Evolutionary conservation across 2,888 invertebrate genomes (phyloP).

Genomic region (Monochamus alternatus): DNA sequence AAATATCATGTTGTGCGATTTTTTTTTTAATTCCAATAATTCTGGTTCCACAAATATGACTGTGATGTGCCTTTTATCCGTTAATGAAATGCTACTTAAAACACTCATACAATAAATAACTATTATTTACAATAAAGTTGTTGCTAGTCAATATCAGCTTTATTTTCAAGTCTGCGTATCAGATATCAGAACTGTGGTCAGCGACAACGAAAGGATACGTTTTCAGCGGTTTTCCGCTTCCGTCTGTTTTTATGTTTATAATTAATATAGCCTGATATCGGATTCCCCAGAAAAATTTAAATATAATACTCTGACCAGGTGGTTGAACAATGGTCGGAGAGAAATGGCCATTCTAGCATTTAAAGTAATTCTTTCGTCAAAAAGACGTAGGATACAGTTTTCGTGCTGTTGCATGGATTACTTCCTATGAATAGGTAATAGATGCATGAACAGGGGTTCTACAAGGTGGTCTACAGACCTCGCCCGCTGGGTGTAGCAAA

Average conservation of each 20-base stretch:
- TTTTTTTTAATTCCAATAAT: too few species aligned
- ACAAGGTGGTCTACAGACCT: conserved; percentile 57
- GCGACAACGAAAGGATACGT: conserved; percentile 55
- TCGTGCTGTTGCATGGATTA: conserved; percentile 21
- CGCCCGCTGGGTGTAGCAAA: conserved; percentile 56
- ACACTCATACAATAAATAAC: too few species aligned
- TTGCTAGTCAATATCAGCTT: neutral
- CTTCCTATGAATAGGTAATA: conserved; percentile 29
- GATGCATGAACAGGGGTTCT: conserved; percentile 31
- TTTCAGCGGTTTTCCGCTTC: conserved; percentile 67
- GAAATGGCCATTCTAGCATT: conserved; percentile 12
- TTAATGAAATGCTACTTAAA: too few species aligned
- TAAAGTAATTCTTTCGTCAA: conserved; percentile 17
- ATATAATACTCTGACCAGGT: conserved; percentile 32
- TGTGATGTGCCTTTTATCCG: too few species aligned
- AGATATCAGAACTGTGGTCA: conserved; percentile 44
- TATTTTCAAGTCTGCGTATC: conserved; percentile 31
- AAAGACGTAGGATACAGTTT: conserved; percentile 9
- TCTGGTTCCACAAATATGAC: too few species aligned
- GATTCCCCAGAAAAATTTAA: conserved; percentile 42
- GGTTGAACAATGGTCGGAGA: conserved; percentile 18
- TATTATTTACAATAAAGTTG: too few species aligned
- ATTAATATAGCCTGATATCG: conserved; percentile 54
- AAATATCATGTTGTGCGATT: too few species aligned
- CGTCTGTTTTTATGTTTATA: conserved; percentile 60